Evolutionary conservation across 2,888 invertebrate genomes (phyloP).

Genomic region (Zygothrica quintamaculata): DNA sequence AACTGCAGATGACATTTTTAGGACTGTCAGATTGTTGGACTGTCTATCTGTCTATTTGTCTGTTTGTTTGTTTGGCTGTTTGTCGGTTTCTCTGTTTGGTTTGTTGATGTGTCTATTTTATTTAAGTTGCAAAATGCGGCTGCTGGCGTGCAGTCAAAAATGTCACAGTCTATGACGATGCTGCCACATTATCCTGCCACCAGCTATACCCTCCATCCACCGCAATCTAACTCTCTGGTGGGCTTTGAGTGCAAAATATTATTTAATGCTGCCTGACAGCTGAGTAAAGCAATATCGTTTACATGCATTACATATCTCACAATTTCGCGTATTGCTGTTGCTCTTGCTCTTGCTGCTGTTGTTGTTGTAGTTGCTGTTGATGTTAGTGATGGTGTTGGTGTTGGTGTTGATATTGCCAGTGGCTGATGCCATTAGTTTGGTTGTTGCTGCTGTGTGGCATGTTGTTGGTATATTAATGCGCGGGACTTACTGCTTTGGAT

Average conservation of each 20-base stretch:
- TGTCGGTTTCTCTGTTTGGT: too few relatives aligned
- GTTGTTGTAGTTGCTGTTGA: too few relatives aligned
- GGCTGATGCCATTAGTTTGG: too few relatives aligned
- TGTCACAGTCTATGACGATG: constrained; percentile 63
- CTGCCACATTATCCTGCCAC: constrained; percentile 23
- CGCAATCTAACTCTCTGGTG: background rate
- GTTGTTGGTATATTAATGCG: too few relatives aligned
- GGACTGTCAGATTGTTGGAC: background rate
- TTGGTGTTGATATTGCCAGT: too few relatives aligned
- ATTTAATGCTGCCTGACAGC: constrained; percentile 75
- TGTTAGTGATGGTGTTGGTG: too few relatives aligned
- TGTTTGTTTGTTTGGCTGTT: constrained; percentile 10
- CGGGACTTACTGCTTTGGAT: too few relatives aligned
- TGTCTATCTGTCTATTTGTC: constrained; percentile 6
- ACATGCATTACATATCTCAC: constrained; percentile 69
- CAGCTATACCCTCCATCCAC: background rate
- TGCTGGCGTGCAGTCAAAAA: constrained; percentile 72
- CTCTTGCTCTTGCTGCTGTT: too few relatives aligned
- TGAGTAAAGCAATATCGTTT: constrained; percentile 78
- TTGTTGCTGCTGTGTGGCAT: background rate
- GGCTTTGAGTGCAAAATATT: constrained; percentile 68
- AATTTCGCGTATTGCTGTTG: too few relatives aligned
- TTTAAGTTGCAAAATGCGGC: constrained; percentile 21
- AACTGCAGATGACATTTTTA: constrained; percentile 53
- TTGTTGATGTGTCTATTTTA: constrained; percentile 8